phyloP scores from a whole-genome alignment of 2,113 vertebrate species.

The Tupaia tana region DNA sequence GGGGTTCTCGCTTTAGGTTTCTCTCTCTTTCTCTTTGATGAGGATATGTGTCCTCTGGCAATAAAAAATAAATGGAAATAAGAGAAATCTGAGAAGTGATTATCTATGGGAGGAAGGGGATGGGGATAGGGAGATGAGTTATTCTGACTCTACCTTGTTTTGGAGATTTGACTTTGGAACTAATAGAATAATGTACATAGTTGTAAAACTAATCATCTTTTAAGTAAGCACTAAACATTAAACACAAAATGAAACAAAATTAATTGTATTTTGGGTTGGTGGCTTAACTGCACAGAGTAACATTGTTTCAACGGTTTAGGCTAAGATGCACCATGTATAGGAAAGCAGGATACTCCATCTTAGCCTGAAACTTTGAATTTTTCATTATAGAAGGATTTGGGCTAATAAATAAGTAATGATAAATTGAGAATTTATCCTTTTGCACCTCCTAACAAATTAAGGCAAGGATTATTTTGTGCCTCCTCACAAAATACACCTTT shows the following conservation, averaged over 20 bases:
- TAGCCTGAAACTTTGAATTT: background rate
- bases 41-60: too few species aligned
- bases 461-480: background rate
- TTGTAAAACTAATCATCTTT: constrained; percentile 27
- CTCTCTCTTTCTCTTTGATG: too few species aligned
- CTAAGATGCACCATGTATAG: too few species aligned
- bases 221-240: constrained; percentile 12
- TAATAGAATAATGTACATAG: background rate
- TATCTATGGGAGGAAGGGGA: background rate
- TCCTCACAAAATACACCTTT: background rate
- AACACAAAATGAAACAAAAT: constrained; percentile 9
- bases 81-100: background rate
- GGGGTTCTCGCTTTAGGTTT: too few species aligned
- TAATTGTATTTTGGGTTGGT: background rate
- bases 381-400: constrained; percentile 28
- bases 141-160: background rate
- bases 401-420: background rate
- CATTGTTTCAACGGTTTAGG: too few species aligned
- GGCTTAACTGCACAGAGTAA: background rate
- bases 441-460: background rate
- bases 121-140: background rate
- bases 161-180: background rate
- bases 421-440: background rate
- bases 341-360: background rate
- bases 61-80: background rate